Conservation (phyloP, 2,113 vertebrate genomes). For the Dasypus novemcinctus region DNA sequence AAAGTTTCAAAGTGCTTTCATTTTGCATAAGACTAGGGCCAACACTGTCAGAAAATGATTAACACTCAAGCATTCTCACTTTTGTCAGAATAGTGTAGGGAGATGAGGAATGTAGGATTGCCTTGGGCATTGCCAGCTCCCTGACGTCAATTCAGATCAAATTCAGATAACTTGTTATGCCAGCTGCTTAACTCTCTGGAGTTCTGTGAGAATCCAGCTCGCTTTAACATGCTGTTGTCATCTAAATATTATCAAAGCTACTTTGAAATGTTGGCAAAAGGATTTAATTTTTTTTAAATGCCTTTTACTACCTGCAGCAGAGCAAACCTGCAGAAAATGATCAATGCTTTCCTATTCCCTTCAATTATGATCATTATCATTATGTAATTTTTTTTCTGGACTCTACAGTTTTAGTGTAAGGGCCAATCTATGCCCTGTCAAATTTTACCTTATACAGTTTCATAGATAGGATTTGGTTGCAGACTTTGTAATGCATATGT, state of each 20-base stretch:
- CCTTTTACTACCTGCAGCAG: neutral
- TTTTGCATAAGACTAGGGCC: conserved; percentile 52
- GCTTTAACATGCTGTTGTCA: conserved; percentile 65
- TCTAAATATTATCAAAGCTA: conserved; percentile 63
- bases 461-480: conserved; percentile 25
- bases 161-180: conserved; percentile 70
- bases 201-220: conserved; percentile 45
- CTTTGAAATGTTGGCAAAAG: conserved; percentile 40
- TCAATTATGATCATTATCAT: neutral
- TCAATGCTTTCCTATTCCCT: conserved; percentile 31
- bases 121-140: conserved; percentile 57
- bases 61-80: conserved; percentile 31
- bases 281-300: conserved; percentile 43
- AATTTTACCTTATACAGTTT: conserved; percentile 44
- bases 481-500: conserved; percentile 45
- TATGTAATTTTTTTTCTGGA: neutral
- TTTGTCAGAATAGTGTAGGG: conserved; percentile 62
- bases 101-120: conserved; percentile 46
- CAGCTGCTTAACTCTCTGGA: conserved; percentile 71
- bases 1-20: conserved; percentile 58
- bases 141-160: conserved; percentile 73
- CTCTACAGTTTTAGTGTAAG: neutral
- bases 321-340: neutral
- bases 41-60: conserved; percentile 65
- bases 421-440: neutral